A percentile compares a stretch with the other conserved stretches of the same genome.
phyloP scores from a whole-genome alignment of 2,113 vertebrate genomes.

The Himantopus leucocephalus region DNA sequence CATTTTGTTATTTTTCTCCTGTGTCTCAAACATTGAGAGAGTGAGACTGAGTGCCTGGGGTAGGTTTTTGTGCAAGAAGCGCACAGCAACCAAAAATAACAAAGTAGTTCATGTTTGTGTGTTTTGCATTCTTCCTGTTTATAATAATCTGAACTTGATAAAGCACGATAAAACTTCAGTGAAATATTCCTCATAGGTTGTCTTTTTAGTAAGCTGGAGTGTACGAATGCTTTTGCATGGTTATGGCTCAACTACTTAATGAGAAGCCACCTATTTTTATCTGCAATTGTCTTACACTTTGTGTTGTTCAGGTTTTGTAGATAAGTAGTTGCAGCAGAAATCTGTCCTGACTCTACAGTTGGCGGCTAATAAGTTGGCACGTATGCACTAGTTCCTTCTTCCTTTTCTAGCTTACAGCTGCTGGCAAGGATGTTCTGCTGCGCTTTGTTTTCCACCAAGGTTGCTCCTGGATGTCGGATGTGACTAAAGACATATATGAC shows the following conservation, averaged over 20 bases:
- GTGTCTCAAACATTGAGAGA: neutral
- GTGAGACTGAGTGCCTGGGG: neutral
- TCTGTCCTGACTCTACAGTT: neutral
- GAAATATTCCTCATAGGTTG: neutral
- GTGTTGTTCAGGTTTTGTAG: neutral
- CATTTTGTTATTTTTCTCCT: neutral
- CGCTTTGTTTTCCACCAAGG: neutral
- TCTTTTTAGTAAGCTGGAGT: neutral
- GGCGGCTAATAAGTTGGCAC: neutral
- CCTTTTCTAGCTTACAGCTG: neutral
- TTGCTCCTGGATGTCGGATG: neutral
- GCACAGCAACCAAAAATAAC: neutral
- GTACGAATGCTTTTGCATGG: neutral
- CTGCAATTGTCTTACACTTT: accelerated
- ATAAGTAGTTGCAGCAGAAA: neutral
- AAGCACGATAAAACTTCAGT: neutral
- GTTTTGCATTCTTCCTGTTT: neutral
- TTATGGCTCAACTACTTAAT: neutral
- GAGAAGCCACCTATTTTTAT: neutral
- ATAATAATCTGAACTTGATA: neutral
- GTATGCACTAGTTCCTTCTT: accelerated
- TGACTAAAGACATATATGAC: accelerated
- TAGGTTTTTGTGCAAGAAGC: neutral
- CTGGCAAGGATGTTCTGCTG: neutral
- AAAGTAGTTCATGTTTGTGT: neutral